A percentile compares a stretch with the other conserved stretches of the same genome.
Evolutionary conservation across 92 coral and sea anemone species (phyloP).

Genomic region (Phenganax subtilis): DNA sequence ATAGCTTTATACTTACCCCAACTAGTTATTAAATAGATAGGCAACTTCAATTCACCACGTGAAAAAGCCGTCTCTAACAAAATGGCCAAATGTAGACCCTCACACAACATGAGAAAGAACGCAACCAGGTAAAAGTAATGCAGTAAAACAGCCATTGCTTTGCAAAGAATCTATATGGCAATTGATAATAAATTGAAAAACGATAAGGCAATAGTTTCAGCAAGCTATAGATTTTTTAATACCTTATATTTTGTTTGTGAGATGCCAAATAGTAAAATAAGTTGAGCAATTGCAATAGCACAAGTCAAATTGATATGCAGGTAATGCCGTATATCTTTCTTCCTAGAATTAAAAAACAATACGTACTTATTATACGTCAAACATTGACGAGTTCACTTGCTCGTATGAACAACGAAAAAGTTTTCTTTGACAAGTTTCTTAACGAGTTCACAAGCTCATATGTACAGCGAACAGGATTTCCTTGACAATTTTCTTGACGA

Average conservation of each 20-base stretch:
- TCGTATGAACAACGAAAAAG: no score
- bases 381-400: no score
- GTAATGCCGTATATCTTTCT: constrained; percentile 34
- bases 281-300: constrained; percentile 30
- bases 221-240: background rate
- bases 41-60: constrained; percentile 17
- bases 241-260: constrained; percentile 25
- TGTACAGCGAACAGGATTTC: no score
- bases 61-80: constrained; percentile 25
- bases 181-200: background rate
- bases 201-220: background rate
- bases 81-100: constrained; percentile 27
- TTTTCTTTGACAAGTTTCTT: no score
- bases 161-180: constrained; percentile 21
- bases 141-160: constrained; percentile 12
- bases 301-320: constrained; percentile 28
- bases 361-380: background rate
- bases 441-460: no score
- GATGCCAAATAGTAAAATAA: constrained; percentile 27
- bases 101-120: constrained; percentile 29
- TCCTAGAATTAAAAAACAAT: background rate
- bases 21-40: constrained; percentile 16
- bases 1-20: constrained; percentile 30
- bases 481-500: no score
- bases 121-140: constrained; percentile 37